A percentile compares a stretch with the other conserved stretches of the same genome.
Evolutionary conservation across 2,797 vertebrate genomes (phyloP).

Genomic region (Pseudochromis fuscus): DNA sequence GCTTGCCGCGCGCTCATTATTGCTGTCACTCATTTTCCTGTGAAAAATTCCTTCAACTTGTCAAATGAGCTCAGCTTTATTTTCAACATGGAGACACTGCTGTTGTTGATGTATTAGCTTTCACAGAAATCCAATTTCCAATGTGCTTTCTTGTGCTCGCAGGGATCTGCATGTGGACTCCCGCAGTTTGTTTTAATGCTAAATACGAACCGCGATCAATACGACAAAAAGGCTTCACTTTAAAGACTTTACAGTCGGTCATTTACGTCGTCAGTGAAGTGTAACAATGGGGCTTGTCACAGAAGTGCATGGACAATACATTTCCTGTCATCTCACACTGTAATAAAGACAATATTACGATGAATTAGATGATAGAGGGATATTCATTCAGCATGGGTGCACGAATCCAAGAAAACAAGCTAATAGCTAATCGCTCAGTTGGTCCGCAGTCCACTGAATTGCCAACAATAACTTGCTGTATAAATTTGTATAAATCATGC

Average conservation of each 20-base stretch:
- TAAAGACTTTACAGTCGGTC: conserved; percentile 9
- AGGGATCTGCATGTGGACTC: conserved; percentile 17
- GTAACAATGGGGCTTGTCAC: conserved; percentile 16
- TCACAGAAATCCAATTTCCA: neutral
- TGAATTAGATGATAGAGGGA: conserved; percentile 1
- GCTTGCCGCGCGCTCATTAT: conserved; percentile 41
- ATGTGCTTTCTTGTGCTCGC: neutral
- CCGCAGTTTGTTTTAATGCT: conserved; percentile 12
- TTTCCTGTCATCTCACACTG: neutral
- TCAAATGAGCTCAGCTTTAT: conserved; percentile 29
- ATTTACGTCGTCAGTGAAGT: conserved; percentile 9
- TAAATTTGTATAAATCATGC: conserved; percentile 58
- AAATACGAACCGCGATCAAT: conserved; percentile 12
- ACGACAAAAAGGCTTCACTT: conserved; percentile 3
- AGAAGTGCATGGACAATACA: neutral
- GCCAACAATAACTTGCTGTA: conserved; percentile 29
- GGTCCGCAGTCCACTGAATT: conserved; percentile 33
- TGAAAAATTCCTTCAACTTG: conserved; percentile 32
- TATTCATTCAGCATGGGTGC: conserved; percentile 5
- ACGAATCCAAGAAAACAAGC: conserved; percentile 37
- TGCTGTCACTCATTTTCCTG: conserved; percentile 44
- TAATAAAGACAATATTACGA: conserved; percentile 13
- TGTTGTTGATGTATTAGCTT: conserved; percentile 15
- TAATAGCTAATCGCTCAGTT: conserved; percentile 28
- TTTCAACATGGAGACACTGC: conserved; percentile 5